Evolutionary conservation across 2,113 vertebrate species (phyloP).

Genomic region (Gobiocypris rarus): DNA sequence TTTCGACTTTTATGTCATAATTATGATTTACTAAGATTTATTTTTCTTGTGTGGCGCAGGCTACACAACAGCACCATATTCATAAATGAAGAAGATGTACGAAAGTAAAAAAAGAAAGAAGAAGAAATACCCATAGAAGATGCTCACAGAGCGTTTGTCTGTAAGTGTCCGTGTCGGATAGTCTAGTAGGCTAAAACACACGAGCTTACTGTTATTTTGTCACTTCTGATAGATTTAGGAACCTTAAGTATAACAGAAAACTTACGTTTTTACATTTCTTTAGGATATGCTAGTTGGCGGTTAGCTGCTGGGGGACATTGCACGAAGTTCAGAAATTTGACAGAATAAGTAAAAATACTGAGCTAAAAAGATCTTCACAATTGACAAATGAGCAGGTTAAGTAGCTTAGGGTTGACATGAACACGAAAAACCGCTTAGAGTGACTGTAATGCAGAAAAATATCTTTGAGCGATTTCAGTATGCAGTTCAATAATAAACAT

Average conservation of each 20-base stretch:
- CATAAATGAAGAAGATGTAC: neutral
- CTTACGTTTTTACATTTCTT: neutral
- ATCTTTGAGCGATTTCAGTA: neutral
- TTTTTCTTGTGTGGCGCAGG: neutral
- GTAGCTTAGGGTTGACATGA: neutral
- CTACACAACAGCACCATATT: neutral
- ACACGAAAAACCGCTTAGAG: neutral
- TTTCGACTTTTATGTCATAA: neutral
- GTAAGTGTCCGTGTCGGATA: neutral
- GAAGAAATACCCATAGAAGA: too few species aligned
- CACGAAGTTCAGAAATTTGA: too few species aligned
- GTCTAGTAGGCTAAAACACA: neutral
- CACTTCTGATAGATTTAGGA: too few species aligned
- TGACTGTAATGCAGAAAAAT: neutral
- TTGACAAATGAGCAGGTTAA: neutral
- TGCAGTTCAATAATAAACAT: neutral
- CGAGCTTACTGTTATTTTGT: too few species aligned
- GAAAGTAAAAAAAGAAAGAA: too few species aligned
- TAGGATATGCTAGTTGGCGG: neutral
- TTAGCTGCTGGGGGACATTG: too few species aligned
- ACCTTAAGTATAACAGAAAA: too few species aligned
- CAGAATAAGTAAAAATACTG: neutral
- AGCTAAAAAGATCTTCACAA: neutral
- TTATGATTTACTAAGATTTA: neutral
- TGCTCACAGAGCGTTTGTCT: neutral